Evolutionary conservation across 2,113 vertebrate species (phyloP).

Genomic region (Rhinolophus sinicus): DNA sequence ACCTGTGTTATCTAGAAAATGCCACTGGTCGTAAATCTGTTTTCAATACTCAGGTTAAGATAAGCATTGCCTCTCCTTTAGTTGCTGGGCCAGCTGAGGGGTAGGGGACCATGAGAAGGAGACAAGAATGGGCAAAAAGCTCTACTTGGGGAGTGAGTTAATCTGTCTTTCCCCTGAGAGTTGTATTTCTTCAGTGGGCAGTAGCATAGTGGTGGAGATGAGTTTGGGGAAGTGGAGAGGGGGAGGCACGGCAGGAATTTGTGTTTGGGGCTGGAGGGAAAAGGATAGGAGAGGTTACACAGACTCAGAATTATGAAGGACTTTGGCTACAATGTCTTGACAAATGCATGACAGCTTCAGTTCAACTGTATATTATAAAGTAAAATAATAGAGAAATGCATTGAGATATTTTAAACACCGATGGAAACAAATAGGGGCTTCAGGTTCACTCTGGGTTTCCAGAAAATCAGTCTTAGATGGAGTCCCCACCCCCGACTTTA

Average conservation of each 20-base stretch:
- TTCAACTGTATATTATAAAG: not conserved
- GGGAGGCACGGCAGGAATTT: not conserved
- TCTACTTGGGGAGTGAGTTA: not conserved
- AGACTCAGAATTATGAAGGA: not conserved
- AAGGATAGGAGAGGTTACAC: not conserved
- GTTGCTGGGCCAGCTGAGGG: not conserved
- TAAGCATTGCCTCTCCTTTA: not conserved
- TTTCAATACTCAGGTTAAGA: constrained; percentile 9
- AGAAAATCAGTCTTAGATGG: constrained; percentile 2
- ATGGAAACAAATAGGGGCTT: not conserved
- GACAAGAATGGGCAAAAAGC: not conserved
- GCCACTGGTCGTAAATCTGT: not conserved
- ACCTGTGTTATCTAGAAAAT: constrained; percentile 2
- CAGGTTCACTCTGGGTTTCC: not conserved
- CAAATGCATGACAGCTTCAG: not conserved
- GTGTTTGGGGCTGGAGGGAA: not conserved
- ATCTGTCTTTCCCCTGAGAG: not conserved
- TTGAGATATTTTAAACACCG: constrained; percentile 29
- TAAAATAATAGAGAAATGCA: constrained; percentile 5
- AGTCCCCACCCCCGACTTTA: not conserved
- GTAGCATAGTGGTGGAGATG: not conserved
- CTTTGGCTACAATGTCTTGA: not conserved
- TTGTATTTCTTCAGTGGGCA: not conserved
- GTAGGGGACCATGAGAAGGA: not conserved
- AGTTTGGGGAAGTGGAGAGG: not conserved